These are phyloP conservation scores for Nyctereutes procyonoides DNA, from an alignment of 2,113 vertebrate species.

Conservation along the genomic window DNA sequence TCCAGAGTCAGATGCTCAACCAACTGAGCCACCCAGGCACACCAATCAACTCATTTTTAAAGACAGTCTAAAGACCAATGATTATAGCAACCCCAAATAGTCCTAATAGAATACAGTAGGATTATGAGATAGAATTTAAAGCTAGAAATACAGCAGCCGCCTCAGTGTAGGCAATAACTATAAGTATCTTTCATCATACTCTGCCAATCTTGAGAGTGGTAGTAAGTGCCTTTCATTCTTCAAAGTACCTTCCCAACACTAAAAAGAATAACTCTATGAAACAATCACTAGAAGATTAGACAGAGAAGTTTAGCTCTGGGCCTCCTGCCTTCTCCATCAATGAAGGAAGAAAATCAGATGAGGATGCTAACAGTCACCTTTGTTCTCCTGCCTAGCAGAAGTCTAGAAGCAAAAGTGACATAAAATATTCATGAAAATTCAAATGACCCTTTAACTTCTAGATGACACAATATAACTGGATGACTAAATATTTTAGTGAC, in stretches of 20 bases:
- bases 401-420: not conserved
- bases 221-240: not conserved
- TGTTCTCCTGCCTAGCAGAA: not conserved
- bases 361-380: not conserved
- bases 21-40: not conserved
- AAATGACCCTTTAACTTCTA: conserved; percentile 46
- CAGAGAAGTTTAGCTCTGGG: not conserved
- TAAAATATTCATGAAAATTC: conserved; percentile 52
- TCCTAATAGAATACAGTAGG: not conserved
- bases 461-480: not conserved
- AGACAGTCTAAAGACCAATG: not conserved
- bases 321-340: not conserved
- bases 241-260: not conserved
- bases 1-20: not conserved
- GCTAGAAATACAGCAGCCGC: not conserved
- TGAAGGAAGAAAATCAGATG: not conserved
- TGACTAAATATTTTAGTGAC: not conserved
- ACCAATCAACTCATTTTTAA: not conserved
- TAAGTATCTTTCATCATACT: not conserved
- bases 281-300: not conserved
- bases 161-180: not conserved
- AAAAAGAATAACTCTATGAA: not conserved
- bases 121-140: not conserved
- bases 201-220: not conserved
- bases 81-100: not conserved